These are phyloP conservation scores for Troides oblongomaculatus DNA, from an alignment of 2,888 invertebrate species.

Conservation along the genomic window DNA sequence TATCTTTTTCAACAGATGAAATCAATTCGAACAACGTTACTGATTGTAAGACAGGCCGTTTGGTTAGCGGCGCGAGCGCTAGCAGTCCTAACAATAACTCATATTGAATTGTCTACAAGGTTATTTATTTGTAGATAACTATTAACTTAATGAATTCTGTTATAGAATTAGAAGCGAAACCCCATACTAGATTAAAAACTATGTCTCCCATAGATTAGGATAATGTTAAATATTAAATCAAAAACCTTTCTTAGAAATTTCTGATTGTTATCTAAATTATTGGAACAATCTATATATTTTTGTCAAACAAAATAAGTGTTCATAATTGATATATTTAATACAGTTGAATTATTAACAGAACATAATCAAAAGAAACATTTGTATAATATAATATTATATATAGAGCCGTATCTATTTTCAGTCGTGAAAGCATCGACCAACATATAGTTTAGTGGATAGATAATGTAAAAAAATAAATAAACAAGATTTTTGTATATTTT, in stretches of 20 bases:
- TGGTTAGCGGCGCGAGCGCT: slow-evolving; percentile 53
- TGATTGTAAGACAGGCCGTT: slow-evolving; percentile 50
- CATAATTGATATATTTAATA: slow-evolving; percentile 1
- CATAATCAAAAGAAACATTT: too few species aligned
- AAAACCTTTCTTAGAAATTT: not conserved
- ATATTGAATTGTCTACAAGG: slow-evolving; percentile 44
- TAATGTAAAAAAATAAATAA: slow-evolving; percentile 31
- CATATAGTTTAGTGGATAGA: slow-evolving; percentile 35
- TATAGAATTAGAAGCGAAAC: slow-evolving; percentile 49
- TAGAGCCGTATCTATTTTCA: not conserved
- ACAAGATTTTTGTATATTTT: slow-evolving; percentile 61
- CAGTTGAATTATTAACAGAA: slow-evolving; percentile 9
- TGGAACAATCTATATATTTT: slow-evolving; percentile 24
- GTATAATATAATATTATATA: not conserved
- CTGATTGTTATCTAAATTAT: not conserved
- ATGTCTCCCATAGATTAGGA: slow-evolving; percentile 45
- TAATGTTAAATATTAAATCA: not conserved
- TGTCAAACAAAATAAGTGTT: slow-evolving; percentile 4
- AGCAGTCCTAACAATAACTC: slow-evolving; percentile 74
- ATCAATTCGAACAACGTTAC: slow-evolving; percentile 70
- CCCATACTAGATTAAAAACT: slow-evolving; percentile 46
- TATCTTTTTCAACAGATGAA: slow-evolving; percentile 55
- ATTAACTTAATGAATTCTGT: slow-evolving; percentile 3
- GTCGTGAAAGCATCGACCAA: slow-evolving; percentile 39
- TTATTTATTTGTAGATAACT: slow-evolving; percentile 17